phyloP scores from a whole-genome alignment of 2,113 vertebrate species.

The Chionomys nivalis region DNA sequence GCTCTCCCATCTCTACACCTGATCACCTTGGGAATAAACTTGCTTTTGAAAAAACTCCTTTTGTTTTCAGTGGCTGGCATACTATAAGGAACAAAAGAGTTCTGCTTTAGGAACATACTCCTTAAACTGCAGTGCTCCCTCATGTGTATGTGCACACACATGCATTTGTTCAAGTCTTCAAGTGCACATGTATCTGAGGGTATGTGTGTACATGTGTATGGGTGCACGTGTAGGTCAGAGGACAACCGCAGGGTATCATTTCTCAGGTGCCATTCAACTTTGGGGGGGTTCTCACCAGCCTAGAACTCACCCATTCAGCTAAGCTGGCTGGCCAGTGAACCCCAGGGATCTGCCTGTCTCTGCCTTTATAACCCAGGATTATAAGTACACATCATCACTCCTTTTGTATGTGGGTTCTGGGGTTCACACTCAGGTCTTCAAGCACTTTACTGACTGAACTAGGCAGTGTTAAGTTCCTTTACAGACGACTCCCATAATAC shows the following conservation, averaged over 20 bases:
- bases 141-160: background rate
- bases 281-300: background rate
- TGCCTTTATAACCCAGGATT: background rate
- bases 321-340: background rate
- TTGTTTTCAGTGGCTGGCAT: background rate
- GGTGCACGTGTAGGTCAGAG: background rate
- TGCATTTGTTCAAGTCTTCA: background rate
- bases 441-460: background rate
- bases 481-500: background rate
- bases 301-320: background rate
- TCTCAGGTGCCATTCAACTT: background rate
- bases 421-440: background rate
- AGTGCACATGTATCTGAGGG: background rate
- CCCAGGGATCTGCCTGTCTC: background rate
- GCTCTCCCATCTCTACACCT: background rate
- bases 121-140: background rate
- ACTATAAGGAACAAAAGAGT: background rate
- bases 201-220: background rate
- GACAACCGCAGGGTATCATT: background rate
- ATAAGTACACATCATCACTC: background rate
- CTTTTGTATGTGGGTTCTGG: background rate
- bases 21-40: background rate
- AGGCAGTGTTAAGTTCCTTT: too few species aligned
- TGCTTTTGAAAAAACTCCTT: background rate
- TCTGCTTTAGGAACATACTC: too few species aligned